Evolutionary conservation across 2,888 invertebrate genomes (phyloP).

Genomic region (Nesidiocoris tenuis): DNA sequence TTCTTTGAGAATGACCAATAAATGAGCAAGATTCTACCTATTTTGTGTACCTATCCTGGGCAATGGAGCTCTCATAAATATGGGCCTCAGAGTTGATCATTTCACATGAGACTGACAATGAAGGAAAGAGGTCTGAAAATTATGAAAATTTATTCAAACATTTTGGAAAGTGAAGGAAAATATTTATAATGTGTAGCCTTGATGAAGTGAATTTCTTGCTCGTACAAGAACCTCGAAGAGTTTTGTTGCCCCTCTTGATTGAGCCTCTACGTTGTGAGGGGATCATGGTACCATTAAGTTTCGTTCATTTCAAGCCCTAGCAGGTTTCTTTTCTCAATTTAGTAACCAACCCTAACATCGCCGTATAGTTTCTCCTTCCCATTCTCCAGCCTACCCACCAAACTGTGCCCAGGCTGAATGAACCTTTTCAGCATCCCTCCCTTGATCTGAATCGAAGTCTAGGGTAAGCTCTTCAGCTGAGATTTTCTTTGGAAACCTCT

Average conservation of each 20-base stretch:
- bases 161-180: no score
- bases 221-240: no score
- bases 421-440: slow-evolving; percentile 14
- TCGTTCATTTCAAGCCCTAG: neutral
- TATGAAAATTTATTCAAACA: no score
- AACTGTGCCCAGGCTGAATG: neutral
- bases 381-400: neutral
- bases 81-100: no score
- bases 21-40: no score
- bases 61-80: no score
- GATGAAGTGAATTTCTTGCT: no score
- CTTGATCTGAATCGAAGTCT: neutral
- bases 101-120: no score
- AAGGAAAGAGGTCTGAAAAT: no score
- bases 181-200: no score
- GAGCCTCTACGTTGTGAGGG: neutral
- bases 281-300: neutral
- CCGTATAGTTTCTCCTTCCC: neutral
- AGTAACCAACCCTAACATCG: neutral
- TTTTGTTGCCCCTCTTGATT: neutral
- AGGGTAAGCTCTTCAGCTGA: neutral
- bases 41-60: no score
- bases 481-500: neutral
- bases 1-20: no score
- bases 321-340: neutral